phyloP scores from a whole-genome alignment of 2,797 vertebrate genomes.

The Pseudochirops cupreus region DNA sequence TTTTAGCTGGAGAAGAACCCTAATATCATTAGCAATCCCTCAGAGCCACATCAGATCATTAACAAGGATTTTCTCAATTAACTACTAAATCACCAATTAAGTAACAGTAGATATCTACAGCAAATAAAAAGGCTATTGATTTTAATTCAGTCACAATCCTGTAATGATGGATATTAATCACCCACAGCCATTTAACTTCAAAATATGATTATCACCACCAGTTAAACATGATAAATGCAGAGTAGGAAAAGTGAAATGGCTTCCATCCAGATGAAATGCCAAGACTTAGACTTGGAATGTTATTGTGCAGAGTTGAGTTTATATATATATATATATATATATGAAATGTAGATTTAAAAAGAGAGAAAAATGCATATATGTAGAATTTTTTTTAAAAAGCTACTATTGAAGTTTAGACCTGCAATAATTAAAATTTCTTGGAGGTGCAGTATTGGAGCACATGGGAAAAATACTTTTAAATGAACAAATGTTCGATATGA shows the following conservation, averaged over 20 bases:
- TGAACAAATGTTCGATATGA: slow-evolving; percentile 8
- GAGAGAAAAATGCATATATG: background rate
- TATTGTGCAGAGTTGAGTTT: slow-evolving; percentile 14
- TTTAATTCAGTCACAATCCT: slow-evolving; percentile 63
- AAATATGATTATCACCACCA: slow-evolving; percentile 44
- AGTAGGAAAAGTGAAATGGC: slow-evolving; percentile 53
- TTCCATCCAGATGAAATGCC: slow-evolving; percentile 57
- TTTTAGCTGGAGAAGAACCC: slow-evolving; percentile 45
- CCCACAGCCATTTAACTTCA: slow-evolving; percentile 24
- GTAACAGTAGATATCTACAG: slow-evolving; percentile 35
- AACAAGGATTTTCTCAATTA: slow-evolving; percentile 71
- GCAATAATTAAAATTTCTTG: slow-evolving; percentile 41
- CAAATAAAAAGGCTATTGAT: slow-evolving; percentile 67
- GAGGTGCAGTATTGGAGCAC: slow-evolving; percentile 17
- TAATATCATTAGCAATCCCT: slow-evolving; percentile 37
- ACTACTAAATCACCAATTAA: slow-evolving; percentile 67
- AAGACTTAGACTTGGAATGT: slow-evolving; percentile 44
- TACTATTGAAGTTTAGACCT: slow-evolving; percentile 32
- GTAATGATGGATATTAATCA: slow-evolving; percentile 67
- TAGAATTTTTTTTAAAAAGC: slow-evolving; percentile 42
- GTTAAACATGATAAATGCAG: slow-evolving; percentile 49
- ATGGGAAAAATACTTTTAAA: slow-evolving; percentile 12
- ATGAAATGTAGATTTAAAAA: background rate
- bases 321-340: background rate
- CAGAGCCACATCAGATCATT: slow-evolving; percentile 48